A percentile compares a stretch with the other conserved stretches of the same genome.
Evolutionary conservation across 2,797 vertebrate genomes (phyloP).

Genomic region (Periophthalmus magnuspinnatus): DNA sequence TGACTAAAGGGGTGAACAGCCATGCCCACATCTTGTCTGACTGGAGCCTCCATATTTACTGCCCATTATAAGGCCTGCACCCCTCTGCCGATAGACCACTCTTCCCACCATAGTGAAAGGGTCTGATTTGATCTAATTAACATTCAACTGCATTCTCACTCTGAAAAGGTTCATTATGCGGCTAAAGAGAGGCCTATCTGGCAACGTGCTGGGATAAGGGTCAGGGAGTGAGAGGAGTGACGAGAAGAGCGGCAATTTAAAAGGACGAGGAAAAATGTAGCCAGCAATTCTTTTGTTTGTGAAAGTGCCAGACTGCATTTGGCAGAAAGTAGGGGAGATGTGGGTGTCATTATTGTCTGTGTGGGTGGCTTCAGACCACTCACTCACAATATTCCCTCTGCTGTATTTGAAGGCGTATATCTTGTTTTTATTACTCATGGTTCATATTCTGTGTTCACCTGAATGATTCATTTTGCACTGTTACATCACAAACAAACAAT

Average conservation of each 20-base stretch:
- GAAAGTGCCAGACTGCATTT: constrained; percentile 23
- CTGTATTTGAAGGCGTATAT: constrained; percentile 11
- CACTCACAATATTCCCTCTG: constrained; percentile 15
- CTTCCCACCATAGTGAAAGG: constrained; percentile 71
- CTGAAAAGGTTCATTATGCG: constrained; percentile 78
- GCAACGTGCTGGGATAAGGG: constrained; percentile 56
- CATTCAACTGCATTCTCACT: constrained; percentile 74
- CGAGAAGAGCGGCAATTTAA: constrained; percentile 20
- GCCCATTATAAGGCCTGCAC: constrained; percentile 50
- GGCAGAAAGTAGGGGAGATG: constrained; percentile 15
- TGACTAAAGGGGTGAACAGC: constrained; percentile 14
- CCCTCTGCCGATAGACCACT: constrained; percentile 61
- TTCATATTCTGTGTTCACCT: constrained; percentile 27
- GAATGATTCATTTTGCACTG: constrained; percentile 13
- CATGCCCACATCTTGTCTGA: constrained; percentile 30
- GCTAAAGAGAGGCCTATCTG: constrained; percentile 60
- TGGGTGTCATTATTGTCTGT: constrained; percentile 25
- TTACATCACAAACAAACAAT: constrained; percentile 12
- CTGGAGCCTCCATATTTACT: constrained; percentile 40
- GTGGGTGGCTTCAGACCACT: constrained; percentile 29
- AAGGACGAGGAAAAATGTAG: constrained; percentile 26
- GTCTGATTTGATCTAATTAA: constrained; percentile 77
- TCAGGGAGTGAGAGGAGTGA: constrained; percentile 32
- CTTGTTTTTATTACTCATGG: constrained; percentile 38
- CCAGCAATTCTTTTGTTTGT: constrained; percentile 35